Evolutionary conservation across 1,140 invertebrate genomes (phyloP).

Genomic region (Leptinotarsa texana): DNA sequence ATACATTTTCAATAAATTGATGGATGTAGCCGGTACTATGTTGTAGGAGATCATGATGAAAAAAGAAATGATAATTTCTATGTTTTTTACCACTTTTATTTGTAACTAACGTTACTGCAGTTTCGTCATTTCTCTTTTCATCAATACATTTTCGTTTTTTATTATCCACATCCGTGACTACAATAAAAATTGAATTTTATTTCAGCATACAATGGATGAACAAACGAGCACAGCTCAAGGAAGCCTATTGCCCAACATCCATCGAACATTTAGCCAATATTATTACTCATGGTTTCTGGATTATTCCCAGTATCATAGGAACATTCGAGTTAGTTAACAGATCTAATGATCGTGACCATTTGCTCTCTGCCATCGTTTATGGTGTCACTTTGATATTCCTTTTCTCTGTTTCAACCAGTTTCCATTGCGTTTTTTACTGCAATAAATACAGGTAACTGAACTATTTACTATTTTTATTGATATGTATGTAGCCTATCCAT

Average conservation of each 20-base stretch:
- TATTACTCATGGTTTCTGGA: conserved; percentile 86
- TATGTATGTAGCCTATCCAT: no score
- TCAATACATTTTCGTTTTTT: no score
- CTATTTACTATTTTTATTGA: neutral
- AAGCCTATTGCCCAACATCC: conserved; percentile 74
- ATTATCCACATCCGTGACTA: no score
- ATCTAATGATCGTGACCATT: conserved; percentile 73
- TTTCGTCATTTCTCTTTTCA: no score
- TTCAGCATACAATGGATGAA: conserved; percentile 74
- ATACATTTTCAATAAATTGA: no score
- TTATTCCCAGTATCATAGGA: conserved; percentile 78
- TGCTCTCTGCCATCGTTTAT: conserved; percentile 81
- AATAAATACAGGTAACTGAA: conserved; percentile 67
- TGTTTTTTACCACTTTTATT: no score
- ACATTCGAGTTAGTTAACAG: conserved; percentile 74
- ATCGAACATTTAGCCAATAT: conserved; percentile 91
- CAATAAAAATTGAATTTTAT: conserved; percentile 28
- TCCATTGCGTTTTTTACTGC: conserved; percentile 85
- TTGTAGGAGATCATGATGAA: no score
- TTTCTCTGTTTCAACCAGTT: conserved; percentile 88
- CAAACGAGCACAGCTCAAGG: conserved; percentile 62
- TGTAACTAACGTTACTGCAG: no score
- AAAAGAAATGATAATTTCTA: no score
- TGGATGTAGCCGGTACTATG: no score
- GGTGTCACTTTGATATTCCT: conserved; percentile 82